Conservation (phyloP, 2,113 vertebrate species). For the Corythornis cristatus region DNA sequence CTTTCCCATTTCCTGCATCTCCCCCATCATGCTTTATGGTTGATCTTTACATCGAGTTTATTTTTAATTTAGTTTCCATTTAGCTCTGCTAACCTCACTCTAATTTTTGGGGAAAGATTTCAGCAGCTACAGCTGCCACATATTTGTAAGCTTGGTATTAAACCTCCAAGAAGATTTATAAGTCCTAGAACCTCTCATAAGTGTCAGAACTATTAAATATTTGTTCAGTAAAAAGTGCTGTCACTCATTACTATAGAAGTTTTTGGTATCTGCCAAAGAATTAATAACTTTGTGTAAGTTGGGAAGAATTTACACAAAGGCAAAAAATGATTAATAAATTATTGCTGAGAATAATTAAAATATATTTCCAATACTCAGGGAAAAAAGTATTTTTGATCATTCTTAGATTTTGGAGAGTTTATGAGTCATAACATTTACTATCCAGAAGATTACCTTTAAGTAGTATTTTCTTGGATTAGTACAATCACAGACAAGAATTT, state of each 20-base stretch:
- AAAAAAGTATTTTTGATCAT: neutral
- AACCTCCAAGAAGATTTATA: neutral
- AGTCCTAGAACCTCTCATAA: conserved; percentile 16
- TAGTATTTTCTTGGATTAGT: neutral
- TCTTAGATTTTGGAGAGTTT: neutral
- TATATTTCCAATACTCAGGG: neutral
- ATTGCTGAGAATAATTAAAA: neutral
- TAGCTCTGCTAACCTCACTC: neutral
- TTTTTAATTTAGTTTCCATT: neutral
- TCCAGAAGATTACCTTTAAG: neutral
- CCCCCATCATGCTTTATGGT: neutral
- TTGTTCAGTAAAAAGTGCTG: neutral
- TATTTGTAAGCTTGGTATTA: conserved; percentile 4
- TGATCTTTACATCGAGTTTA: neutral
- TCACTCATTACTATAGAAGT: neutral
- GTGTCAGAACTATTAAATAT: conserved; percentile 10
- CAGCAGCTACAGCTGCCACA: neutral
- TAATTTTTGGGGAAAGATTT: neutral
- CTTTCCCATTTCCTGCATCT: neutral
- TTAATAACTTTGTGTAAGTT: neutral
- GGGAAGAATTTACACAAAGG: neutral
- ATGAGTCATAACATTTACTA: neutral
- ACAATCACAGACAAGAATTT: neutral
- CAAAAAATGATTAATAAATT: neutral
- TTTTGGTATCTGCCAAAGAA: conserved; percentile 51